A percentile compares a stretch with the other conserved stretches of the same genome.
phyloP scores from a whole-genome alignment of 1,140 invertebrate species.

The Caenorhabditis remanei region DNA sequence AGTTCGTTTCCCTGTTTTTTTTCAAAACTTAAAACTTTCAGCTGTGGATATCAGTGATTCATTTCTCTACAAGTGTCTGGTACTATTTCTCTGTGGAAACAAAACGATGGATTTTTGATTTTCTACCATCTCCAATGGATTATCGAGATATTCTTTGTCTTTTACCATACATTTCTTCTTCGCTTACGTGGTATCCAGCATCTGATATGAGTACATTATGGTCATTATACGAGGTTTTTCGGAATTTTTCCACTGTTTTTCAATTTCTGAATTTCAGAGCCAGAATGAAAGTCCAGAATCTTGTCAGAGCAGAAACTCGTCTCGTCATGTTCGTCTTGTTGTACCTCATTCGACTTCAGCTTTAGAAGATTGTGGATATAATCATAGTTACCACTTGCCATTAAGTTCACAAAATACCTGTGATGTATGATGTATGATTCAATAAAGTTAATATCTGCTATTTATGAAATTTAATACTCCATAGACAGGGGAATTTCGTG shows the following conservation, averaged over 20 bases:
- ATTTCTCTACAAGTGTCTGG: constrained; percentile 21
- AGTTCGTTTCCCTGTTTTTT: background rate
- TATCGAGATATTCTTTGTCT: constrained; percentile 12
- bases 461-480: too few relatives aligned
- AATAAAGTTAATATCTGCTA: background rate
- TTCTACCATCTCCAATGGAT: constrained; percentile 25
- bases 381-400: background rate
- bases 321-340: constrained; percentile 9
- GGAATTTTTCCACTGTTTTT: background rate
- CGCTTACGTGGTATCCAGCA: constrained; percentile 37
- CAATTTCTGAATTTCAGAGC: background rate
- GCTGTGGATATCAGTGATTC: background rate
- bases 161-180: background rate
- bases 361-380: background rate
- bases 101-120: constrained; percentile 34
- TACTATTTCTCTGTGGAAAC: constrained; percentile 30
- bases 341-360: background rate
- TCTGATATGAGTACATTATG: constrained; percentile 19
- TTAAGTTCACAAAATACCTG: constrained; percentile 2
- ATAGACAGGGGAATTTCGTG: too few relatives aligned
- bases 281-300: constrained; percentile 15
- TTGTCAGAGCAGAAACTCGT: constrained; percentile 7
- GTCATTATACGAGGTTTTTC: constrained; percentile 13
- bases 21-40: background rate
- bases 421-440: background rate